A percentile compares a stretch with the other conserved stretches of the same genome.
These are phyloP conservation scores for Limnephilus marmoratus DNA, from an alignment of 2,888 invertebrate species.

Conservation along the genomic window DNA sequence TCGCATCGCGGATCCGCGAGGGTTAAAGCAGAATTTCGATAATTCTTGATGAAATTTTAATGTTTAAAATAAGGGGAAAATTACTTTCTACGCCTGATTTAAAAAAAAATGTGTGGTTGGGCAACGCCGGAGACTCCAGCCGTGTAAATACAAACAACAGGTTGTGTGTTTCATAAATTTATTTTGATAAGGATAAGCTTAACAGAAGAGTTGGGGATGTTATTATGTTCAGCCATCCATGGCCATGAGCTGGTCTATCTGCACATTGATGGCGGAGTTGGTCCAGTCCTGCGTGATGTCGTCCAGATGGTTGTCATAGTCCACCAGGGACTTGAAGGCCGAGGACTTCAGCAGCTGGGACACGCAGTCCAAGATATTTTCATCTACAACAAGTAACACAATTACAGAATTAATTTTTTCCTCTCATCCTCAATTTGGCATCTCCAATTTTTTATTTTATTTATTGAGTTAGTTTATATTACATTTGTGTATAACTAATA, in stretches of 20 bases:
- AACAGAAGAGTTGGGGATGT: background rate
- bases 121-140: background rate
- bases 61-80: no score
- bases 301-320: constrained; percentile 98
- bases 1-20: no score
- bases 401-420: background rate
- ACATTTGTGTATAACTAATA: no score
- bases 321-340: constrained; percentile 87
- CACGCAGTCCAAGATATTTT: constrained; percentile 80
- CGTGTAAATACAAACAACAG: background rate
- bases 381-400: constrained; percentile 70
- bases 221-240: constrained; percentile 46
- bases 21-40: no score
- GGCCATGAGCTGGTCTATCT: constrained; percentile 73
- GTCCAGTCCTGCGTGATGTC: constrained; percentile 93
- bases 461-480: no score
- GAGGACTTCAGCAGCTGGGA: constrained; percentile 85
- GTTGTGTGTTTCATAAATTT: background rate
- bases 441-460: no score
- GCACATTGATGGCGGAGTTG: constrained; percentile 83
- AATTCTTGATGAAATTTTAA: no score
- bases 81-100: no score
- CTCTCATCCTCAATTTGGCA: no score
- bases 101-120: no score
- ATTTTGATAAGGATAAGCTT: background rate